Evolutionary conservation across 2,797 vertebrate genomes (phyloP).

Genomic region (Crenuchus spilurus): DNA sequence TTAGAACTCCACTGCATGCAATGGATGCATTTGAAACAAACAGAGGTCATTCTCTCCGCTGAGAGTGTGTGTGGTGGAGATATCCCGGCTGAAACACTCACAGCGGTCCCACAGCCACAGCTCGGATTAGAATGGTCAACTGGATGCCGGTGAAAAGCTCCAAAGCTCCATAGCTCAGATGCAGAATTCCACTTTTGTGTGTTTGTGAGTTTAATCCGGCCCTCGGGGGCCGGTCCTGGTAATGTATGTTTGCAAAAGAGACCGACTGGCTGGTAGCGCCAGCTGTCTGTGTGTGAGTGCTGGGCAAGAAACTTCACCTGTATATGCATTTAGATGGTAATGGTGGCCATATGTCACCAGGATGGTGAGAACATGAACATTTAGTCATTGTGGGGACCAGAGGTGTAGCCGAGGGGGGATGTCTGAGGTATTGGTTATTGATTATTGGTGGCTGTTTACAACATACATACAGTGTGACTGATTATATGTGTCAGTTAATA

Average conservation of each 20-base stretch:
- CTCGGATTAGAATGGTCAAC: conserved; percentile 14
- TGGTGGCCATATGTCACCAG: no score
- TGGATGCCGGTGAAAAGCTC: conserved; percentile 22
- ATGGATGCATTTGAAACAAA: neutral
- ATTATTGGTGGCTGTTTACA: no score
- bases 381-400: no score
- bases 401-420: no score
- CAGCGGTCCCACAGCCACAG: conserved; percentile 22
- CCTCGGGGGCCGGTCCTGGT: neutral
- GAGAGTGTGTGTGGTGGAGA: neutral
- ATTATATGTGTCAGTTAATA: no score
- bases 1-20: neutral
- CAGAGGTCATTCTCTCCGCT: conserved; percentile 5
- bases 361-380: no score
- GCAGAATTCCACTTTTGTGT: neutral
- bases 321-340: neutral
- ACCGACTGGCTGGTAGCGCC: neutral
- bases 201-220: conserved; percentile 16
- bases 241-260: neutral
- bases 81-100: conserved; percentile 17
- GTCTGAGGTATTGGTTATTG: no score
- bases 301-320: neutral
- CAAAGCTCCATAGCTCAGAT: conserved; percentile 25
- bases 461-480: no score
- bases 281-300: conserved; percentile 9